Conservation (phyloP, 2,888 invertebrate genomes). For the Aphodius granarius region DNA sequence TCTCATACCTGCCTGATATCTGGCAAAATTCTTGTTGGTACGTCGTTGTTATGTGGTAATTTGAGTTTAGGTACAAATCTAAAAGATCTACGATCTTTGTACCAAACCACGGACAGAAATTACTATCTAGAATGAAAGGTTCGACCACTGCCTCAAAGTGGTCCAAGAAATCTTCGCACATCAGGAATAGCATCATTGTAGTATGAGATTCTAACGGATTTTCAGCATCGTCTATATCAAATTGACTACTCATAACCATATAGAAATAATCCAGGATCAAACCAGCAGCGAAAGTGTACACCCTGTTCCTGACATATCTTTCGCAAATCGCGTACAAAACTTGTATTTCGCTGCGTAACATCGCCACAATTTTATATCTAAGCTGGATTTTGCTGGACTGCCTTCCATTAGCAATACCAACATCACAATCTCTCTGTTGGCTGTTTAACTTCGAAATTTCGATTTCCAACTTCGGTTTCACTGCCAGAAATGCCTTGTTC, state of each 20-base stretch:
- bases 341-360: constrained; percentile 24
- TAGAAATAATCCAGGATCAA: constrained; percentile 27
- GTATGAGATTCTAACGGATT: constrained; percentile 21
- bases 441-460: constrained; percentile 16
- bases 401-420: not conserved
- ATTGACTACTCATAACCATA: constrained; percentile 16
- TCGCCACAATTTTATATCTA: constrained; percentile 23
- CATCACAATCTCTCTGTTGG: not conserved
- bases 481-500: constrained; percentile 14
- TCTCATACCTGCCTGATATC: constrained; percentile 25
- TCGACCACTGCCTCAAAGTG: constrained; percentile 29
- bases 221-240: constrained; percentile 16
- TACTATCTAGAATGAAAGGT: constrained; percentile 21
- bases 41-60: constrained; percentile 25
- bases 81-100: constrained; percentile 28
- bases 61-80: constrained; percentile 27
- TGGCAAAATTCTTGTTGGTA: constrained; percentile 23
- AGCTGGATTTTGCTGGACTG: constrained; percentile 14
- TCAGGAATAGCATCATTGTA: constrained; percentile 23
- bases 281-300: constrained; percentile 27
- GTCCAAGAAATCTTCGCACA: constrained; percentile 28
- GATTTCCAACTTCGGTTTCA: constrained; percentile 17
- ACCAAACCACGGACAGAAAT: constrained; percentile 25
- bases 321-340: constrained; percentile 23
- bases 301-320: constrained; percentile 22